Percentiles rank a stretch among this genome's conserved stretches.
Evolutionary conservation across 2,888 invertebrate genomes (phyloP).

Genomic region (Caenorhabditis zanzibari): DNA sequence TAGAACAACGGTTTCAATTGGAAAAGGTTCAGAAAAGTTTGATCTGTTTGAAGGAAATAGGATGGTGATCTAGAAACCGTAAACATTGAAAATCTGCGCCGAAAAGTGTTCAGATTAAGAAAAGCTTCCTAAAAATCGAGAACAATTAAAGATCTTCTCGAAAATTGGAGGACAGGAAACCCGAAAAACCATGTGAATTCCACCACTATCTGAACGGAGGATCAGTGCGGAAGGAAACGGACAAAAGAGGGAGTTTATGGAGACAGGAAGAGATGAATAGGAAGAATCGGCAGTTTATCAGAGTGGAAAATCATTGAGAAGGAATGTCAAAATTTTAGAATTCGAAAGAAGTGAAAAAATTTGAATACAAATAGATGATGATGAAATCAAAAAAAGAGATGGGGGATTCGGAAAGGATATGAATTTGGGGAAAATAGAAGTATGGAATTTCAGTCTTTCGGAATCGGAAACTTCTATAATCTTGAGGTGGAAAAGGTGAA

Average conservation of each 20-base stretch:
- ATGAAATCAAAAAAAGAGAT: neutral
- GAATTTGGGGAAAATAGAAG: neutral
- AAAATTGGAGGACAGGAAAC: neutral
- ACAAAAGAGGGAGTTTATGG: neutral
- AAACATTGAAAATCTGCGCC: no score
- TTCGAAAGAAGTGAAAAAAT: constrained; percentile 4
- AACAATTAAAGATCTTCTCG: no score
- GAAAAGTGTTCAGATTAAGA: no score
- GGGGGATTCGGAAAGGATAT: neutral
- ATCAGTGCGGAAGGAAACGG: neutral
- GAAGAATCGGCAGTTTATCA: constrained; percentile 49
- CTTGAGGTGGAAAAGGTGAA: no score
- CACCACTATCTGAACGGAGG: constrained; percentile 19
- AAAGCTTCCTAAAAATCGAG: no score
- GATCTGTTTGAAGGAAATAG: no score
- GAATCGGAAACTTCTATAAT: no score
- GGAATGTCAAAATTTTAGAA: neutral
- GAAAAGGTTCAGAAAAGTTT: no score
- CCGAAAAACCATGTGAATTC: constrained; percentile 6
- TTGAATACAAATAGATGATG: constrained; percentile 15
- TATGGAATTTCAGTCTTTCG: neutral
- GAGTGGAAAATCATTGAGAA: constrained; percentile 56
- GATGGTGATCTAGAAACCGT: no score
- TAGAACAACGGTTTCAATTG: no score
- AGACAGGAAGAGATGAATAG: constrained; percentile 2